phyloP scores from a whole-genome alignment of 2,888 invertebrate genomes.

The Caenorhabditis becei region DNA sequence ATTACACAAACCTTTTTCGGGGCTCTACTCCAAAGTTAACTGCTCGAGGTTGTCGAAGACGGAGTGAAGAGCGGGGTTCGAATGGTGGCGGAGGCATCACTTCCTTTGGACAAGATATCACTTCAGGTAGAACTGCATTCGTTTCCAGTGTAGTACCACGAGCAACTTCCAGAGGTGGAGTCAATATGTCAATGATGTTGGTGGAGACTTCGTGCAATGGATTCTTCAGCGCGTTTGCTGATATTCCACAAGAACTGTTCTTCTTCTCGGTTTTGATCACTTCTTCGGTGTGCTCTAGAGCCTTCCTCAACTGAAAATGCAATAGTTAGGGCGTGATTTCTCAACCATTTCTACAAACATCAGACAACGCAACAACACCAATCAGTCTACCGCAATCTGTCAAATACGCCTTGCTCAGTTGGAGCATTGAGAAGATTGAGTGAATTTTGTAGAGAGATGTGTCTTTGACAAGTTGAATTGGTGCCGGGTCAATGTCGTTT shows the following conservation, averaged over 20 bases:
- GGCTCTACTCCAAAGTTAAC: constrained; percentile 49
- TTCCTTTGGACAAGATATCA: constrained; percentile 47
- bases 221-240: not conserved
- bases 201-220: constrained; percentile 38
- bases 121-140: constrained; percentile 36
- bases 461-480: constrained; percentile 78
- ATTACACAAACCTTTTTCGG: constrained; percentile 53
- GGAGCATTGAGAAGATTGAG: constrained; percentile 80
- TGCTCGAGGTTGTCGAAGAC: constrained; percentile 38
- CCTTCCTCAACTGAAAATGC: constrained; percentile 65
- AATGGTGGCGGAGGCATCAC: constrained; percentile 47
- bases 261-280: constrained; percentile 56
- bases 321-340: constrained; percentile 1
- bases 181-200: constrained; percentile 74
- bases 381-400: constrained; percentile 80
- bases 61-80: constrained; percentile 45
- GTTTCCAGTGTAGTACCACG: constrained; percentile 58
- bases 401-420: constrained; percentile 79
- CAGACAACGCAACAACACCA: constrained; percentile 79
- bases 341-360: constrained; percentile 70
- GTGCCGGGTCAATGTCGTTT: constrained; percentile 77
- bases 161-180: constrained; percentile 75
- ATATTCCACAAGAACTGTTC: constrained; percentile 10
- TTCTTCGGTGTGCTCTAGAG: constrained; percentile 64
- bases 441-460: constrained; percentile 80